These are phyloP conservation scores for Philypnodon macrostomus DNA, from an alignment of 2,797 vertebrate species.

Conservation along the genomic window DNA sequence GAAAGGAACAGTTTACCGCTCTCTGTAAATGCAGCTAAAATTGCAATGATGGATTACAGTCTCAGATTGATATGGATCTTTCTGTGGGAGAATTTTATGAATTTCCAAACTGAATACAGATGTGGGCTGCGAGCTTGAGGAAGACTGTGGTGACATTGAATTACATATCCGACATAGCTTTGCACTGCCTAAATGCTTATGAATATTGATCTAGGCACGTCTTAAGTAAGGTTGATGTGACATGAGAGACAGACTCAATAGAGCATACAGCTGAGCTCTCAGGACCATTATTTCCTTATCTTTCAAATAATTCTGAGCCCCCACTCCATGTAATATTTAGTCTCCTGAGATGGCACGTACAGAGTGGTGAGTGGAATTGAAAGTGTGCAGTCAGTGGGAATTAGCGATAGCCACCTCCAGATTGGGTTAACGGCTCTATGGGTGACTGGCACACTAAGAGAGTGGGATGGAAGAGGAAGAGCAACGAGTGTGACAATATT, in stretches of 20 bases:
- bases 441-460: constrained; percentile 26
- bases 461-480: constrained; percentile 30
- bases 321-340: constrained; percentile 38
- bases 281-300: constrained; percentile 37
- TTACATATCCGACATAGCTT: constrained; percentile 20
- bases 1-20: constrained; percentile 59
- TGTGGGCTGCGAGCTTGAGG: constrained; percentile 19
- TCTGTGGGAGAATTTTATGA: constrained; percentile 46
- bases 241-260: constrained; percentile 21
- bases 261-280: constrained; percentile 10
- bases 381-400: constrained; percentile 43
- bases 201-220: constrained; percentile 43
- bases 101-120: constrained; percentile 55
- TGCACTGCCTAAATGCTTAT: constrained; percentile 22
- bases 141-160: constrained; percentile 15
- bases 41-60: constrained; percentile 59
- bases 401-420: constrained; percentile 45
- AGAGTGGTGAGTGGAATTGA: constrained; percentile 28
- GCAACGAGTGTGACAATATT: constrained; percentile 37
- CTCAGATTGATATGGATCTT: constrained; percentile 65
- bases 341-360: constrained; percentile 23
- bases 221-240: constrained; percentile 38
- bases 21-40: constrained; percentile 53
- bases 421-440: constrained; percentile 34
- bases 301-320: constrained; percentile 34